Base-by-base conservation (phyloP, 2,113 vertebrate species). In the Athene noctua region DNA sequence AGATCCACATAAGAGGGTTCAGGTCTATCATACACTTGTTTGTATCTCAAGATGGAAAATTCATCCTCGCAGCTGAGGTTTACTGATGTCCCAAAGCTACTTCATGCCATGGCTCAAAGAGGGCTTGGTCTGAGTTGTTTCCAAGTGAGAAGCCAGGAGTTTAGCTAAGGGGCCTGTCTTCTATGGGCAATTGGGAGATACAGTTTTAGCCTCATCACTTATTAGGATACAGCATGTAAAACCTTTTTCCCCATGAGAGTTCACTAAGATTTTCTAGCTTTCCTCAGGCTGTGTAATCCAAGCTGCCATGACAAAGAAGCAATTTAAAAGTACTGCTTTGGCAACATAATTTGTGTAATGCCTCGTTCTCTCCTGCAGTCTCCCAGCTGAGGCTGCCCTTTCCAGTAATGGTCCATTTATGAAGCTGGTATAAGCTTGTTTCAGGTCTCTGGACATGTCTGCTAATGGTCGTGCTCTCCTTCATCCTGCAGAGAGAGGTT, bases 401-500 rank as follows among this genome's bases (percentile, higher is more conserved):
- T 85, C 73, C 44, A 46, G 8, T 46, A 51, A 22, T 15, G 44
- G 20, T 62, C 70, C 10, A 9, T 90, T 92, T 89, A 49, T 68
- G 62, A 91, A 58, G 70, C 40, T 94, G 40, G 17, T 70, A 6
- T 62, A 62, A 75, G 84, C 42, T 79, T 85, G 11, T 79, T 82
- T 59, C 30, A 30, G 77, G 66, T 79, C 58, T 95, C 40, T 80
- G 86, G 55, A 73, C 25, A 4, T 59, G 23, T 34, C 65, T 88
- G 44, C 67, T 73, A 73, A 71, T 18, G 8, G 38, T 55, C 55
- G 55, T 72, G 29, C 11, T 89, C 55, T 93, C 58, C 72, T 97
- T 86, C 51, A 65, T 90, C 92, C 94, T 95, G 15, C 97, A 99
- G 99, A 99, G 54, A 97, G 97, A 47, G 98, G 98, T 42, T 99